phyloP scores from a whole-genome alignment of 1,140 invertebrate species.

The Trachymyrmex septentrionalis region DNA sequence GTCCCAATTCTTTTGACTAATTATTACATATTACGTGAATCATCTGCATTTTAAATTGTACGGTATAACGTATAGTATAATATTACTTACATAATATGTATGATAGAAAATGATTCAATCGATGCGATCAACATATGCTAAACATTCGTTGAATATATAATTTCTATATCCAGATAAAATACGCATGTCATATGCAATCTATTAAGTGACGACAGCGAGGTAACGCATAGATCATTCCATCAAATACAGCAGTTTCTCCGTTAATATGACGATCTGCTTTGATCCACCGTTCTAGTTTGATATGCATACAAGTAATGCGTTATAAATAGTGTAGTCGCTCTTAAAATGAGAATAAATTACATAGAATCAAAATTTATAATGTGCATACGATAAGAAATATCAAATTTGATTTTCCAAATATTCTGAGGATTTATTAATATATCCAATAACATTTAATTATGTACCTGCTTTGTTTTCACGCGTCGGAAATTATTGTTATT shows the following conservation, averaged over 20 bases:
- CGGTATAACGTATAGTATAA: neutral
- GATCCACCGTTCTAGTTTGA: neutral
- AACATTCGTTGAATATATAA: slow-evolving; percentile 30
- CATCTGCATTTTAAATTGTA: neutral
- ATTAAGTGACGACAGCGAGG: slow-evolving; percentile 35
- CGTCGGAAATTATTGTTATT: neutral
- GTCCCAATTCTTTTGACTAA: neutral
- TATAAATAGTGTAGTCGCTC: slow-evolving; percentile 3
- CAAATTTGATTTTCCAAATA: slow-evolving; percentile 7
- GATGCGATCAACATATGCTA: slow-evolving; percentile 37
- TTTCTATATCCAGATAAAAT: slow-evolving; percentile 25
- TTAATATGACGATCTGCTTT: slow-evolving; percentile 49
- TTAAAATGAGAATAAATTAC: slow-evolving; percentile 29
- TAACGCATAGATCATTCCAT: slow-evolving; percentile 39
- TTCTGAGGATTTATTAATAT: neutral
- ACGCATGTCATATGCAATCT: slow-evolving; percentile 15
- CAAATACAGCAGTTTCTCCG: slow-evolving; percentile 38
- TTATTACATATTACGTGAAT: neutral
- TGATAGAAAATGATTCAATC: neutral
- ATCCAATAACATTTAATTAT: neutral
- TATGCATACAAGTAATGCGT: too few species aligned
- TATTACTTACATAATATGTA: neutral
- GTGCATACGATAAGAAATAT: neutral
- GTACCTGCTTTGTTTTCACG: neutral
- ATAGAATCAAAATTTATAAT: neutral